A percentile compares a stretch with the other conserved stretches of the same genome.
Conservation (phyloP, 1,140 invertebrate species). For the Lucilia cuprina region DNA sequence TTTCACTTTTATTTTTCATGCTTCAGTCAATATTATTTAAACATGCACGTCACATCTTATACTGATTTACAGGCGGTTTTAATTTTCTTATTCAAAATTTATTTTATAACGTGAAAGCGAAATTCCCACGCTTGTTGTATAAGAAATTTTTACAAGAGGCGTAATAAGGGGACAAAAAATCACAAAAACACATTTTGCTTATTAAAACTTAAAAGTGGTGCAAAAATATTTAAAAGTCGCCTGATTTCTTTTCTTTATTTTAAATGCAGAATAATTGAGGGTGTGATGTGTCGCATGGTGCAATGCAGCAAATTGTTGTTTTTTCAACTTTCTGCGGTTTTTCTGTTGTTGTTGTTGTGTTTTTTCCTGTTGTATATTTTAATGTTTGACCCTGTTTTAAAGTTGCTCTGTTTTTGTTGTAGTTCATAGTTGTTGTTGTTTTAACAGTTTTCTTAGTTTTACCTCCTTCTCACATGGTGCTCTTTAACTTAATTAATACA, state of each 20-base stretch:
- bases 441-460: slow-evolving; percentile 24
- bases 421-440: not conserved
- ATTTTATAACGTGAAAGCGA: slow-evolving; percentile 14
- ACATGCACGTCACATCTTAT: not conserved
- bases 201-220: too few relatives aligned
- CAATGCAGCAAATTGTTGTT: slow-evolving; percentile 34
- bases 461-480: slow-evolving; percentile 10
- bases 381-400: slow-evolving; percentile 9
- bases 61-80: not conserved
- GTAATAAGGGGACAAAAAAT: not conserved
- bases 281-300: slow-evolving; percentile 26
- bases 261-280: not conserved
- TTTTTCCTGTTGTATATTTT: not conserved
- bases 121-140: slow-evolving; percentile 24
- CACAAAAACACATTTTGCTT: not conserved
- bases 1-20: not conserved
- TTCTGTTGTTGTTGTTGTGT: not conserved
- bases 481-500: slow-evolving; percentile 29
- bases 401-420: not conserved
- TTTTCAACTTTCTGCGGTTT: slow-evolving; percentile 14
- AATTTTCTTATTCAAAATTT: not conserved
- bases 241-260: not conserved
- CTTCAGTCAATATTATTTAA: not conserved
- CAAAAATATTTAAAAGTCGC: not conserved
- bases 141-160: not conserved